These are phyloP conservation scores for Nomada goodeniana DNA, from an alignment of 2,888 invertebrate species.

Conservation along the genomic window DNA sequence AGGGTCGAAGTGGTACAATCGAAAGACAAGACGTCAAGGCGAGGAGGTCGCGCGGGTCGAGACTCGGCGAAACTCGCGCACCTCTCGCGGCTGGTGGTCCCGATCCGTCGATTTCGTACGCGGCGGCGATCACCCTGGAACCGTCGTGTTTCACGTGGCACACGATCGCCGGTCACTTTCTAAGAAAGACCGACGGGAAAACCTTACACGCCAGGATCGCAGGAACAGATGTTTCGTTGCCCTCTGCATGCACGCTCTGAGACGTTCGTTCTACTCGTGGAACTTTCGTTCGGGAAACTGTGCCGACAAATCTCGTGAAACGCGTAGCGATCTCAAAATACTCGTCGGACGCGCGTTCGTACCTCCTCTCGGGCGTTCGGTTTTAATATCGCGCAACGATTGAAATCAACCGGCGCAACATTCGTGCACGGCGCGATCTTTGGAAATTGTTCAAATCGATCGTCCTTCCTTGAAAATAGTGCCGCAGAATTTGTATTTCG, in stretches of 20 bases:
- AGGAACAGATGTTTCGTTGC: constrained; percentile 59
- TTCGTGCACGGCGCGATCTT: no score
- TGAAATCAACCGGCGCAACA: no score
- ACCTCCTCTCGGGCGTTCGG: no score
- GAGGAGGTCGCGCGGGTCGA: constrained; percentile 73
- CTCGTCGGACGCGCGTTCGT: no score
- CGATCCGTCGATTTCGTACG: constrained; percentile 65
- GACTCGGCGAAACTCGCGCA: constrained; percentile 63
- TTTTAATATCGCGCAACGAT: no score
- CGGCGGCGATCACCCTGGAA: constrained; percentile 58
- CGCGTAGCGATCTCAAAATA: no score
- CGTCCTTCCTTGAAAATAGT: no score
- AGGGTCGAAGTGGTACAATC: constrained; percentile 60
- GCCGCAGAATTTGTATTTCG: no score
- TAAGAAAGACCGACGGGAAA: constrained; percentile 53
- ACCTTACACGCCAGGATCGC: constrained; percentile 42
- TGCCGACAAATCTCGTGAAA: background rate
- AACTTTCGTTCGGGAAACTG: constrained; percentile 17
- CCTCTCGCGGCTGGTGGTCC: constrained; percentile 75
- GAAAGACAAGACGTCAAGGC: constrained; percentile 73
- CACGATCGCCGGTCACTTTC: constrained; percentile 64
- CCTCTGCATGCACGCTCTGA: constrained; percentile 60
- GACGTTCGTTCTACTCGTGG: constrained; percentile 22
- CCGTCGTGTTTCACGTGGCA: constrained; percentile 54
- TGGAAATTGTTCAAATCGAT: no score